phyloP scores from a whole-genome alignment of 2,113 vertebrate genomes.

The Macrotus californicus region DNA sequence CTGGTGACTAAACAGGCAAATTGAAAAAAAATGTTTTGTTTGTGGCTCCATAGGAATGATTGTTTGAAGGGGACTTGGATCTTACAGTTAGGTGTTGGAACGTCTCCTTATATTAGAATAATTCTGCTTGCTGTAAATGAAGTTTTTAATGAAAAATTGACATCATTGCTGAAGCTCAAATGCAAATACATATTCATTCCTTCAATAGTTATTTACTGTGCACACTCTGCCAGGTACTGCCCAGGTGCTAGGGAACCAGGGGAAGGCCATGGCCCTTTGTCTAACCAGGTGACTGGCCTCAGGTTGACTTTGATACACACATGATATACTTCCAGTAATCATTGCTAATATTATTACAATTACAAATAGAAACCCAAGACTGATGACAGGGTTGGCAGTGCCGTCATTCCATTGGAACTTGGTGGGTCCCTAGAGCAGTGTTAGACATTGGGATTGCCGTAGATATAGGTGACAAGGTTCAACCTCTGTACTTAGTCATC shows the following conservation, averaged over 20 bases:
- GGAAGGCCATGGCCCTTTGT: neutral
- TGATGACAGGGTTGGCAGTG: accelerated
- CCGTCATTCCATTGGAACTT: neutral
- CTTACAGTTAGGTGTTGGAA: neutral
- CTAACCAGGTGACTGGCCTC: neutral
- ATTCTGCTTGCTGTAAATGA: neutral
- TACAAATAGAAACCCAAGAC: neutral
- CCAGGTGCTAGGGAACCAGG: neutral
- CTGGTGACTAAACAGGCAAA: neutral
- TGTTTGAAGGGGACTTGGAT: neutral
- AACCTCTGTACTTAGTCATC: neutral
- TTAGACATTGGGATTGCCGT: neutral
- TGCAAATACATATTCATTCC: neutral
- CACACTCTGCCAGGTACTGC: neutral
- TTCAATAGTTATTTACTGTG: neutral
- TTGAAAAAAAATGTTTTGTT: neutral
- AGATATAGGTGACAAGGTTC: too few species aligned
- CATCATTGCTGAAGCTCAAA: neutral
- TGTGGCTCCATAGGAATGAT: neutral
- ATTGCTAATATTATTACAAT: neutral
- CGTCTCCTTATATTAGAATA: neutral
- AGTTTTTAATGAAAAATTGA: neutral
- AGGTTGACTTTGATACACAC: neutral
- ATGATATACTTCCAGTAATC: neutral
- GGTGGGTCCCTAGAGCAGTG: neutral